A percentile compares a stretch with the other conserved stretches of the same genome.
Evolutionary conservation across 2,888 invertebrate species (phyloP).

Genomic region (Sphinx pinastri): DNA sequence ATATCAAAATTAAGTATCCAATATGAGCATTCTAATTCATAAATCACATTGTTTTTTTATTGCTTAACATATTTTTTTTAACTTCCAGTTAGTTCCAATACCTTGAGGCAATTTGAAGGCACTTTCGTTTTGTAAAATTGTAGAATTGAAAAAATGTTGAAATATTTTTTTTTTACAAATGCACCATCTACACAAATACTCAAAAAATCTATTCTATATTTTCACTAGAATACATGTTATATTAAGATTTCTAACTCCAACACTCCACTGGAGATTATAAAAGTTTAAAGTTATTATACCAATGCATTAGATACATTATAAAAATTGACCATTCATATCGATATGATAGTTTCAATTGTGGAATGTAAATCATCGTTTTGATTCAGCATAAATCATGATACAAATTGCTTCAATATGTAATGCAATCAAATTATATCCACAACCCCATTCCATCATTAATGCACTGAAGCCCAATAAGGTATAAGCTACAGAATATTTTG

Average conservation of each 20-base stretch:
- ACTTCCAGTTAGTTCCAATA: slow-evolving; percentile 16
- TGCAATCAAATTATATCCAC: too few relatives aligned
- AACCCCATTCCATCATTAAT: too few relatives aligned
- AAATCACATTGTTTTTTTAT: slow-evolving; percentile 16
- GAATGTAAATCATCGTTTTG: background rate
- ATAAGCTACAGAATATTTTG: background rate
- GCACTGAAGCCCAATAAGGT: too few relatives aligned
- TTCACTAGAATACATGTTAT: background rate
- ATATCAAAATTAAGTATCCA: slow-evolving; percentile 63
- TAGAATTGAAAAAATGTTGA: background rate
- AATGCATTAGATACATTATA: background rate
- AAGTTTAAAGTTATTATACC: background rate
- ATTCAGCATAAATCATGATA: background rate
- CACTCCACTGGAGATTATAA: background rate
- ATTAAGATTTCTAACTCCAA: background rate
- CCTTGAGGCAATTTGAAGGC: slow-evolving; percentile 17
- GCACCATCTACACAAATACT: background rate
- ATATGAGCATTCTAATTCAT: slow-evolving; percentile 55
- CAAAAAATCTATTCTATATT: background rate
- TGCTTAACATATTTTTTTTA: background rate
- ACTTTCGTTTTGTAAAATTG: background rate
- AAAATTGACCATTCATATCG: background rate
- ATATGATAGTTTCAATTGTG: slow-evolving; percentile 11
- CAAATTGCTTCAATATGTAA: too few relatives aligned
- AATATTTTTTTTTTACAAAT: slow-evolving; percentile 1